Base-by-base conservation (phyloP, 2,888 invertebrate genomes). In the Lomographa bimaculata region DNA sequence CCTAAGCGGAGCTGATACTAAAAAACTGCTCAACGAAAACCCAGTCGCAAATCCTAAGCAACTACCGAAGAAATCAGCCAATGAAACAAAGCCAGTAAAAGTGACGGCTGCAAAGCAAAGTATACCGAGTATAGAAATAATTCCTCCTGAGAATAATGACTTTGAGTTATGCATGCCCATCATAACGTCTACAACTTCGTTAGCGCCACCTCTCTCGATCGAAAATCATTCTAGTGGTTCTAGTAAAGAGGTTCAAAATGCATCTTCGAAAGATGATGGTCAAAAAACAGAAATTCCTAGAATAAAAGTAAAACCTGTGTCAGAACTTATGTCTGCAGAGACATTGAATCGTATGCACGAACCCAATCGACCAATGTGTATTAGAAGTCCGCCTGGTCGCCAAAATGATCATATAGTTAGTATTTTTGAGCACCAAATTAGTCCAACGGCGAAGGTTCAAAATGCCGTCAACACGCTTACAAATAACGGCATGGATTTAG, bases 1-100 rank as follows among this genome's bases (percentile, higher is more conserved):
- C 27, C 7, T 5, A 7, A 14, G 3, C 3, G 4, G 9, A 19
- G 10, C 17, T 16, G 47, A 45, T 9, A 56, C 54, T 40, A 64
- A 34, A 20, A 60, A 61, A 46, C 44, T 70, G 24, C 59, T 64
- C 6, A 70, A 50, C 24, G 54, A 61, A 12, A 78, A 65, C 57
- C 87, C 87, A 18, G 87, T 84, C 7, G 65, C 78, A 17, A 80
- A 84, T 50, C 87, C 87, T 2, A 87, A 79, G 61, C 72, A 79
- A 59, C 56, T 84, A 8, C 82, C 79, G 46, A 84, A 79, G 30
- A 47, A 48, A 17, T 38, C 46, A 16, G 5, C 6, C 21, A 50
- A 46, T 33, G 44, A 29, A 21, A 33, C 9, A 23, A 40, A 37
- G 28, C 8, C 7, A 8, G 1, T 14, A 2, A 49, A 39, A 27